These are phyloP conservation scores for Galaxea fascicularis DNA, from an alignment of 92 coral and sea anemone genomes.

Conservation along the genomic window DNA sequence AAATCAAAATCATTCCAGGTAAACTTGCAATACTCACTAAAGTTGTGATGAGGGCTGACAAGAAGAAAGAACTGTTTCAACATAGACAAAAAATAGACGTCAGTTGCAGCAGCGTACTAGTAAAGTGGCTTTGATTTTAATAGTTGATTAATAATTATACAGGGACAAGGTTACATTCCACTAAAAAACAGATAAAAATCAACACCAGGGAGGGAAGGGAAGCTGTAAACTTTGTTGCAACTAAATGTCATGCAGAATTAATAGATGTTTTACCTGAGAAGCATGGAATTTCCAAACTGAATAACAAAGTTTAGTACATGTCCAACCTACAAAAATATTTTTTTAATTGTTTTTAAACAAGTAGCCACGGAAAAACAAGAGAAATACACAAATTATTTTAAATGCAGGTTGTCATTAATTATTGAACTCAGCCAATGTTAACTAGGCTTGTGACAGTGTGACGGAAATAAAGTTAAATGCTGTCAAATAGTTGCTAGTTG, in stretches of 20 bases:
- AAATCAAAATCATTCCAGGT: neutral
- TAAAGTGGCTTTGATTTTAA: neutral
- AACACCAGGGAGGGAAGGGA: neutral
- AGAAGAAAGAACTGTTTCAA: slow-evolving; percentile 86
- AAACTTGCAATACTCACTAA: slow-evolving; percentile 74
- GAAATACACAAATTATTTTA: neutral
- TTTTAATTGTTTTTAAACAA: too few relatives aligned
- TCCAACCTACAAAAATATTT: slow-evolving; percentile 70
- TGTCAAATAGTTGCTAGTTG: too few relatives aligned
- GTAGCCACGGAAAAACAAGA: neutral
- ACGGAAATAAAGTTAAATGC: too few relatives aligned
- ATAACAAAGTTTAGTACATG: slow-evolving; percentile 85
- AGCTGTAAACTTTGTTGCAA: neutral
- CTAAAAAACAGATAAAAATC: too few relatives aligned
- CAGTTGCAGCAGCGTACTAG: too few relatives aligned
- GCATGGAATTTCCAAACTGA: slow-evolving; percentile 98
- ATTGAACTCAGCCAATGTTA: too few relatives aligned
- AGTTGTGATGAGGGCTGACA: slow-evolving; percentile 88
- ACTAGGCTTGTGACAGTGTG: too few relatives aligned
- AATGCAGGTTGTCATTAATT: too few relatives aligned
- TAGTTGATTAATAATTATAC: too few relatives aligned
- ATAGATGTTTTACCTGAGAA: slow-evolving; percentile 86
- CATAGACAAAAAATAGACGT: neutral
- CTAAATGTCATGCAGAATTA: too few relatives aligned
- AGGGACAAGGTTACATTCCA: too few relatives aligned